Percentiles rank a stretch among this genome's conserved stretches.
phyloP scores from a whole-genome alignment of 2,797 vertebrate species.

The Lepilemur ruficaudatus region DNA sequence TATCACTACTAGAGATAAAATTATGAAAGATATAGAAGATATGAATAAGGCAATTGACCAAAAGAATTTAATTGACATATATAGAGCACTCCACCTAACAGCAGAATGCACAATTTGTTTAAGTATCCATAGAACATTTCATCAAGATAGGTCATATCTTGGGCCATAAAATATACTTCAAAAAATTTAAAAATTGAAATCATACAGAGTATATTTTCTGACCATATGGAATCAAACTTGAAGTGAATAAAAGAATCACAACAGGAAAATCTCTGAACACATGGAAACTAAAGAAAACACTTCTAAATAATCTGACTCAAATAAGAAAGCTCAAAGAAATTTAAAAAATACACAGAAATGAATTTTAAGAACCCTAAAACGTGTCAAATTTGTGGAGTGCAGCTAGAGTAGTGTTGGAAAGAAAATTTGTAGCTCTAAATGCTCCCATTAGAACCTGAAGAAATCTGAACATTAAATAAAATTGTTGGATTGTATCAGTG shows the following conservation, averaged over 20 bases:
- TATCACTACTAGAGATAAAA: neutral
- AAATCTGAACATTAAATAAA: neutral
- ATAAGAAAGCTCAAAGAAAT: neutral
- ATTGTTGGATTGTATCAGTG: neutral
- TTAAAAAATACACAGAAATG: neutral
- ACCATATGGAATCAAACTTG: neutral
- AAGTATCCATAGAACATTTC: neutral
- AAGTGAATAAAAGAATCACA: neutral
- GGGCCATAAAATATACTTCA: neutral
- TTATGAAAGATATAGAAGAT: neutral
- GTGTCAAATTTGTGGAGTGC: neutral
- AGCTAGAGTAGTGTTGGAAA: neutral
- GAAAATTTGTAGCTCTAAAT: neutral
- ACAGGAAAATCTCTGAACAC: neutral
- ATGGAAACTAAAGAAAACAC: neutral
- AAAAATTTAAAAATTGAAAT: neutral
- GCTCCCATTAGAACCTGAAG: neutral
- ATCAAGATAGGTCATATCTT: neutral
- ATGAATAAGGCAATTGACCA: neutral
- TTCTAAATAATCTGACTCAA: neutral
- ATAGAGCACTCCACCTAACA: neutral
- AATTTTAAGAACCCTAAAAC: neutral
- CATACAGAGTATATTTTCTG: neutral
- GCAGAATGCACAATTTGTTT: neutral
- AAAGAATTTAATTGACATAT: neutral